phyloP scores from a whole-genome alignment of 92 coral and sea anemone species.

The Porites evermanni region DNA sequence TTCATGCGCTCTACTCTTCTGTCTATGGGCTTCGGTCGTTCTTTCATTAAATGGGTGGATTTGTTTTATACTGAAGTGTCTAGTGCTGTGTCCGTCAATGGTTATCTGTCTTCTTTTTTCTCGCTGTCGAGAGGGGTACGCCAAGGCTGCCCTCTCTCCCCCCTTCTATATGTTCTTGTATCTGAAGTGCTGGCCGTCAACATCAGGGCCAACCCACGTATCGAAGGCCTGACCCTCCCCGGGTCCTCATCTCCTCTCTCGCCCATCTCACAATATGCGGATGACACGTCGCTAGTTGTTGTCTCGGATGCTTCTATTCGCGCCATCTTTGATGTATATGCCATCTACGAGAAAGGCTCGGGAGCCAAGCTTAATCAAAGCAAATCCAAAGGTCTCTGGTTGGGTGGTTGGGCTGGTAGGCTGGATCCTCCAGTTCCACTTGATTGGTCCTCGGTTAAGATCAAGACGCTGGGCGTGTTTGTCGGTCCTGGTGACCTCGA shows the following conservation, averaged over 20 bases:
- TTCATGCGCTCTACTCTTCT: not conserved
- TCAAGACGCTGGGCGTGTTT: slow-evolving; percentile 9
- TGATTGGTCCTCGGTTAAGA: not conserved
- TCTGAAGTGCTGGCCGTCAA: slow-evolving; percentile 18
- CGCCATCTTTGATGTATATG: not conserved
- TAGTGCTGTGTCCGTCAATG: slow-evolving; percentile 15
- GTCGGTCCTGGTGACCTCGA: not conserved
- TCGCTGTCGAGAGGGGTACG: slow-evolving; percentile 20
- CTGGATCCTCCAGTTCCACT: not conserved
- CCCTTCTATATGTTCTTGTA: slow-evolving; percentile 23
- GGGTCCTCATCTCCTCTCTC: not conserved
- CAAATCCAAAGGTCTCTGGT: slow-evolving; percentile 39
- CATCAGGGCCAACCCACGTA: slow-evolving; percentile 7
- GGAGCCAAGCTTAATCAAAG: slow-evolving; percentile 25
- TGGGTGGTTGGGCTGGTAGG: slow-evolving; percentile 12
- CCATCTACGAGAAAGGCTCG: slow-evolving; percentile 2
- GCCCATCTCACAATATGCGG: slow-evolving; percentile 19
- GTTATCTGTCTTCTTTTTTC: slow-evolving; percentile 21
- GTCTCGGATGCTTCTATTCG: not conserved
- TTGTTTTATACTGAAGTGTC: slow-evolving; percentile 1
- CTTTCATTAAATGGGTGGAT: slow-evolving; percentile 33
- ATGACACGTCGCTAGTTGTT: slow-evolving; percentile 23
- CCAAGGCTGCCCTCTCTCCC: slow-evolving; percentile 34
- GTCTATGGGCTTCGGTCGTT: slow-evolving; percentile 29
- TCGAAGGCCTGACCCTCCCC: slow-evolving; percentile 4